Base-by-base conservation (phyloP, 2,113 vertebrate genomes). In the Brachypteracias leptosomus region DNA sequence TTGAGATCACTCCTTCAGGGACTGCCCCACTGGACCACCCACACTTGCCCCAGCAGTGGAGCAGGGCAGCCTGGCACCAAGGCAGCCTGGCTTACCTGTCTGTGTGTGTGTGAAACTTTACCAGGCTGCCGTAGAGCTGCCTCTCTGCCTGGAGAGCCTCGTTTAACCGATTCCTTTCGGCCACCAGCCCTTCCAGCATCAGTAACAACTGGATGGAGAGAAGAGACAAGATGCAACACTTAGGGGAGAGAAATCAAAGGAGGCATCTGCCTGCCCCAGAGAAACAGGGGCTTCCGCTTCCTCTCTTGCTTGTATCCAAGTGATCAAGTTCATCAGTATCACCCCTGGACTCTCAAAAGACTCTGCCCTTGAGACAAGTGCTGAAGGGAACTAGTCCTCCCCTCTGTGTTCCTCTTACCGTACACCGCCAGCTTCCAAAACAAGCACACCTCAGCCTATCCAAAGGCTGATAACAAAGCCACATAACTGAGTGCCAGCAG, bases 101-200 rank as follows among this genome's bases (percentile, higher is more conserved):
- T 49, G 97, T 97, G 72, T 97, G 97, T 2, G 90, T 93, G n/a
- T 98, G 98, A 74, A 98, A 97, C 77, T 98, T 98, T 40, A 98
- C 97, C 70, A 99, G 98, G 81, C 97, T 99, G 97, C 98, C 98
- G 38, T 99, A 99, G 55, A 99, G 97, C 57, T 98, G 98, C 95
- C 98, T 98, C 97, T 99, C 99, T 11, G 98, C 97, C 95, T 98
- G 98, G 52, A 99, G 97, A 89, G 99, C 98, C 54, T 99, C 98
- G 25, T 99, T 99, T 70, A 99, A 98, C 57, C 97, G 96, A 92
- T 98, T 97, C 93, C 98, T 98, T 89, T 99, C 99, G 15, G 97
- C 98, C 24, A 98, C 97, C 16, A 99, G 97, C 90, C 98, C 98
- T 96, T 99, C 98, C 68, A 99, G 96, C 94, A 98, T 97, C 94